Percentiles rank a stretch among this genome's conserved stretches.
phyloP scores from a whole-genome alignment of 2,797 vertebrate genomes.

The Danio jaintianensis region DNA sequence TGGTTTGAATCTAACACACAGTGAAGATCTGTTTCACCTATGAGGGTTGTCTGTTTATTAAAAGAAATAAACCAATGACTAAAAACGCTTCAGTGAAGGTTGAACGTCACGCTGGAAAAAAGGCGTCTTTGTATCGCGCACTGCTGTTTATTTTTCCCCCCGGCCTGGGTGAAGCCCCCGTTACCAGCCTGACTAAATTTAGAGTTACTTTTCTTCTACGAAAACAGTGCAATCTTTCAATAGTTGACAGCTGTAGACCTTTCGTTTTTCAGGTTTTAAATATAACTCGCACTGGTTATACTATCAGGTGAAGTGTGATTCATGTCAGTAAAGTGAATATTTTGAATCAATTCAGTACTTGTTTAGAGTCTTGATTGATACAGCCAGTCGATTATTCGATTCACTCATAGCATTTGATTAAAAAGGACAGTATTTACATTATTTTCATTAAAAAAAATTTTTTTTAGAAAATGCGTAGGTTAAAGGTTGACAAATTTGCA shows the following conservation, averaged over 20 bases:
- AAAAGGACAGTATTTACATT: neutral
- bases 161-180: neutral
- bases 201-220: slow-evolving; percentile 12
- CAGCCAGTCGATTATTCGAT: no score
- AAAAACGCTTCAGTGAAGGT: neutral
- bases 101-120: neutral
- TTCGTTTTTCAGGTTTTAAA: neutral
- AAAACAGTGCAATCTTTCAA: neutral
- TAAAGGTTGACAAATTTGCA: neutral
- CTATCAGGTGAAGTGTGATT: neutral
- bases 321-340: neutral
- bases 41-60: neutral
- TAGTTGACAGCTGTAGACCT: slow-evolving; percentile 1
- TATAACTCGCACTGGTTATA: neutral
- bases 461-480: neutral
- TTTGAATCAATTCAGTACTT: neutral
- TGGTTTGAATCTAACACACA: neutral
- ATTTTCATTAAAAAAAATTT: no score
- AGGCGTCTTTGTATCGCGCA: slow-evolving; percentile 50
- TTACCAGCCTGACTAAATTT: neutral
- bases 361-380: neutral
- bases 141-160: neutral
- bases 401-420: neutral
- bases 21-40: neutral
- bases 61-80: neutral